These are phyloP conservation scores for Phalera bucephala DNA, from an alignment of 2,888 invertebrate genomes.

Conservation along the genomic window DNA sequence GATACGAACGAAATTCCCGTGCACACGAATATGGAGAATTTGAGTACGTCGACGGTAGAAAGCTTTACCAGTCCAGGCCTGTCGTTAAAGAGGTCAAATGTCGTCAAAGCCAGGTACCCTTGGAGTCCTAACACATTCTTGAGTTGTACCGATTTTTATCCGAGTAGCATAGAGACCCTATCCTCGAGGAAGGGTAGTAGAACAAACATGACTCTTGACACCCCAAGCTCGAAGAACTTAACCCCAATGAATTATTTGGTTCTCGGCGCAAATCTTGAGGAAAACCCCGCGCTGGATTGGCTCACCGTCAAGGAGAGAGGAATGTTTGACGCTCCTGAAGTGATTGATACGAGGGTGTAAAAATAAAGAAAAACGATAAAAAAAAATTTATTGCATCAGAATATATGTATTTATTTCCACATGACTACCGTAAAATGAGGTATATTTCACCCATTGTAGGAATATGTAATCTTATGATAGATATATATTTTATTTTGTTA, in stretches of 20 bases:
- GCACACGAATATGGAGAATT: slow-evolving; percentile 14
- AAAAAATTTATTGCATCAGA: slow-evolving; percentile 46
- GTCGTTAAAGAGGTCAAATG: slow-evolving; percentile 3
- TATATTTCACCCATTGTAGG: slow-evolving; percentile 3
- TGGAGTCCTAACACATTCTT: slow-evolving; percentile 41
- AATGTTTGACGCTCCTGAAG: slow-evolving; percentile 2
- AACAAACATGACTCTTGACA: slow-evolving; percentile 3
- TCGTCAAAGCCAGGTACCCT: slow-evolving; percentile 35
- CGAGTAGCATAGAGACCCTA: slow-evolving; percentile 34
- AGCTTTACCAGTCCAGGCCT: slow-evolving; percentile 36
- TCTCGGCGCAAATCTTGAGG: slow-evolving; percentile 1
- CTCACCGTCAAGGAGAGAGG: slow-evolving; percentile 20
- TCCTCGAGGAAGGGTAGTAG: slow-evolving; percentile 32
- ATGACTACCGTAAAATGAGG: slow-evolving; percentile 3
- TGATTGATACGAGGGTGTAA: slow-evolving; percentile 21
- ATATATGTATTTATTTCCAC: slow-evolving; percentile 16
- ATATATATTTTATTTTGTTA: too few species aligned
- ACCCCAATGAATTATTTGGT: slow-evolving; percentile 25
- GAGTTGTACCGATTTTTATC: slow-evolving; percentile 44
- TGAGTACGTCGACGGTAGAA: slow-evolving; percentile 50
- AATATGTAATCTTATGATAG: too few species aligned
- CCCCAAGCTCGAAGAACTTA: slow-evolving; percentile 2
- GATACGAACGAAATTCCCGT: slow-evolving; percentile 5
- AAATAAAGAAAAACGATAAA: slow-evolving; percentile 44
- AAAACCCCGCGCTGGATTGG: slow-evolving; percentile 24